Conservation (phyloP, 2,888 invertebrate species). For the Kryphioiulus occultus region DNA sequence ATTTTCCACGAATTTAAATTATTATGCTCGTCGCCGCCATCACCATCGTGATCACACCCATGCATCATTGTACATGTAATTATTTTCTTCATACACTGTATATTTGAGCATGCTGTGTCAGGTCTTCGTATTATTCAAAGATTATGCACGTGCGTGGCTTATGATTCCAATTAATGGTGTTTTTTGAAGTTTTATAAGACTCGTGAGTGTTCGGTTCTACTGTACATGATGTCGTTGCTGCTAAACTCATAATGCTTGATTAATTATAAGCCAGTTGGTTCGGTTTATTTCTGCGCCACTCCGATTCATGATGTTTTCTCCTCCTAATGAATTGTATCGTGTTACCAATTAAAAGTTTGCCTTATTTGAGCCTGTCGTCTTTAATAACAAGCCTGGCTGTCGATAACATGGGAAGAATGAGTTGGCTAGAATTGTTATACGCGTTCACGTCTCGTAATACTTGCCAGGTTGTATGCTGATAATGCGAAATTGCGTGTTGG, state of each 20-base stretch:
- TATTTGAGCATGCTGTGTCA: neutral
- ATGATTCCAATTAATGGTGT: neutral
- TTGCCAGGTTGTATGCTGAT: neutral
- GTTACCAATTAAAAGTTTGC: conserved; percentile 28
- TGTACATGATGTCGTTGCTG: neutral
- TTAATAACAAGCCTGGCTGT: neutral
- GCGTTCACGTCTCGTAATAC: neutral
- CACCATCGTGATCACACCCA: neutral
- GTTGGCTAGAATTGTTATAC: neutral
- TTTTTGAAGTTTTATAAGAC: neutral
- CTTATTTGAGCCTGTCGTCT: neutral
- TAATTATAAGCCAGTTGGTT: neutral
- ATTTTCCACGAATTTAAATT: neutral
- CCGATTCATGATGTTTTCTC: neutral
- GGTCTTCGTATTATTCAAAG: neutral
- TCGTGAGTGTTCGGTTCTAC: neutral
- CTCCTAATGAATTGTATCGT: neutral
- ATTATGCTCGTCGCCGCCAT: neutral
- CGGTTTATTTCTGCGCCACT: neutral
- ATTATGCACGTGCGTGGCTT: neutral
- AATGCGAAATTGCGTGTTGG: neutral
- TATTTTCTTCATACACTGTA: neutral
- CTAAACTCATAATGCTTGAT: neutral
- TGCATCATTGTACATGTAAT: too few relatives aligned
- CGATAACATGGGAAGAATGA: neutral